Evolutionary conservation across 1,140 invertebrate genomes (phyloP).

Genomic region (Euwallacea similis): DNA sequence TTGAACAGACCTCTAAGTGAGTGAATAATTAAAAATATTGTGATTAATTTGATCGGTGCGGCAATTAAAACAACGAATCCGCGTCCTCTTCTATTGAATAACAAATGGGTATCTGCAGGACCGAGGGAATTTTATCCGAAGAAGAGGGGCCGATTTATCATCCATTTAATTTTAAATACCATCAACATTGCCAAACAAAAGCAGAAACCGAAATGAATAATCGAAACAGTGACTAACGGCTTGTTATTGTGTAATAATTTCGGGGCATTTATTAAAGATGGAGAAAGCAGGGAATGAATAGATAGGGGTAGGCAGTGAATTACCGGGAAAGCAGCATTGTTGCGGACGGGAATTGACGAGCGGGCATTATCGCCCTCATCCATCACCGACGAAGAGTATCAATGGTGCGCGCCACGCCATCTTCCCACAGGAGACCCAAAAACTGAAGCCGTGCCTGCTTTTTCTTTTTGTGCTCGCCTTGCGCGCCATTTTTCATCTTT

Average conservation of each 20-base stretch:
- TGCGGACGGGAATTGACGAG: constrained; percentile 56
- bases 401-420: constrained; percentile 47
- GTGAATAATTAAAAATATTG: too few relatives aligned
- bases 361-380: constrained; percentile 55
- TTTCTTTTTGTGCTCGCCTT: constrained; percentile 51
- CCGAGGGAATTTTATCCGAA: constrained; percentile 8
- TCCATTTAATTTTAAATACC: constrained; percentile 33
- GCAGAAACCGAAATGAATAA: constrained; percentile 42
- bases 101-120: constrained; percentile 5
- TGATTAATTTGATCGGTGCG: too few relatives aligned
- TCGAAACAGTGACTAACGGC: constrained; percentile 45
- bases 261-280: constrained; percentile 50
- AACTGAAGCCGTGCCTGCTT: constrained; percentile 49
- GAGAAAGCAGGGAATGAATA: constrained; percentile 46
- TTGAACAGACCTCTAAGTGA: too few relatives aligned
- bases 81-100: background rate
- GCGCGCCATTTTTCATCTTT: constrained; percentile 52
- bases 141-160: constrained; percentile 19
- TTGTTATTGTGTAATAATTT: constrained; percentile 50
- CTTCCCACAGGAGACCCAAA: constrained; percentile 55
- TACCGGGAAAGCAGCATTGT: constrained; percentile 52
- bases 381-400: constrained; percentile 55
- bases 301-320: constrained; percentile 52
- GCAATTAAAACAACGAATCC: too few relatives aligned
- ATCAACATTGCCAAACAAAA: constrained; percentile 36